These are phyloP conservation scores for Micromesistius poutassou DNA, from an alignment of 2,797 vertebrate genomes.

Conservation along the genomic window DNA sequence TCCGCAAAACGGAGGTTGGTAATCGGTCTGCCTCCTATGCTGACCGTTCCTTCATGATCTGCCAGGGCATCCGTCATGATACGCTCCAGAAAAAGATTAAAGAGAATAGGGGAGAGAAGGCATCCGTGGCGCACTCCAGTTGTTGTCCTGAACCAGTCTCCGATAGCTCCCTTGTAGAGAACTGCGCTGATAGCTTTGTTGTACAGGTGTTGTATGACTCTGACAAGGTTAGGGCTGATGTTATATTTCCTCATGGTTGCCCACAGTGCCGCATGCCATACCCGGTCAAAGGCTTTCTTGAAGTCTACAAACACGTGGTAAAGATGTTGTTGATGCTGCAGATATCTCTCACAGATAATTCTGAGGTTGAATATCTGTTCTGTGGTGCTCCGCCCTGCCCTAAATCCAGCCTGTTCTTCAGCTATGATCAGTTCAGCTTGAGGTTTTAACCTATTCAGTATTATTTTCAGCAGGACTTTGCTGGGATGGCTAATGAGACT, in stretches of 20 bases:
- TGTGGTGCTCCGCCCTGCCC: not conserved
- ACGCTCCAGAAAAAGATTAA: constrained; percentile 3
- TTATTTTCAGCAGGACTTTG: constrained; percentile 2
- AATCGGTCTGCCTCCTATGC: not conserved
- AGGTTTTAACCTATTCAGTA: not conserved
- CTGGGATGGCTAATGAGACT: constrained; percentile 4
- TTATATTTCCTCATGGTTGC: not conserved
- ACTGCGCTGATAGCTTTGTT: not conserved
- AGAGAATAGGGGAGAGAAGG: not conserved
- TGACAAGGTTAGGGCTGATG: not conserved
- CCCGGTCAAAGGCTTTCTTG: not conserved
- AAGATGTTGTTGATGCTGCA: constrained; percentile 4
- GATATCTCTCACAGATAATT: not conserved
- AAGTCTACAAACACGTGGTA: not conserved
- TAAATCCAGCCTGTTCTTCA: constrained; percentile 1
- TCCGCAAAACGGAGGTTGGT: not conserved
- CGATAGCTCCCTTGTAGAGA: not conserved
- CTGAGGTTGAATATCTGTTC: not conserved
- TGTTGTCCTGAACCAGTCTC: constrained; percentile 4
- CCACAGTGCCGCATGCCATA: constrained; percentile 3
- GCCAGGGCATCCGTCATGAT: not conserved
- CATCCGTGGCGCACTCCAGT: constrained; percentile 10
- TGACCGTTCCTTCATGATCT: not conserved
- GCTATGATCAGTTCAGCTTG: constrained; percentile 5
- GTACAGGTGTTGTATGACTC: not conserved